Conservation (phyloP, 2,113 vertebrate species). For the Eublepharis macularius region DNA sequence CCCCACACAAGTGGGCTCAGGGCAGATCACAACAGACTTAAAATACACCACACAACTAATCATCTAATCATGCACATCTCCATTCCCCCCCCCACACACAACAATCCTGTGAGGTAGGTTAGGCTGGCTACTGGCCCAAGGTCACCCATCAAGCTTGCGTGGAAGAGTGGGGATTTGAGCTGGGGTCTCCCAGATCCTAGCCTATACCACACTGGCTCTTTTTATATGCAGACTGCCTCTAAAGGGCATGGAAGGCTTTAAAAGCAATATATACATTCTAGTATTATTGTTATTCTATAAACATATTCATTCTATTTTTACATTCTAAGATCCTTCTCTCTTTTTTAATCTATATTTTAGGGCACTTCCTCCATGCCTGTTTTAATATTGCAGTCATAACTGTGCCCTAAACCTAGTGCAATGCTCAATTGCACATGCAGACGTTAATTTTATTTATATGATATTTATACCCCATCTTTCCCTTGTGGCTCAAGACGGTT, state of each 20-base stretch:
- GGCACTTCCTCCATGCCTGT: neutral
- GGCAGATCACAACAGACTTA: no score
- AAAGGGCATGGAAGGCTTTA: neutral
- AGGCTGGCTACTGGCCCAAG: no score
- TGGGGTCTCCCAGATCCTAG: no score
- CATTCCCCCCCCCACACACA: no score
- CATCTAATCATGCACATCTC: no score
- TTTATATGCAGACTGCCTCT: neutral
- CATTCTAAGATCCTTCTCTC: neutral
- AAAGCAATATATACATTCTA: neutral
- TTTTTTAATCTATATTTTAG: neutral
- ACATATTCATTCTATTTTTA: neutral
- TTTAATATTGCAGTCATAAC: neutral
- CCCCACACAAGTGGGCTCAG: no score
- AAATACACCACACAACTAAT: no score
- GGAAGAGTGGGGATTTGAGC: no score
- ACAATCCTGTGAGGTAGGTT: no score
- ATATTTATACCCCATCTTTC: neutral
- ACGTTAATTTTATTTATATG: neutral
- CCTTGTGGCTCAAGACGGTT: no score
- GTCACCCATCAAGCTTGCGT: no score
- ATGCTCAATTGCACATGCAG: neutral
- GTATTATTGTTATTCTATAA: neutral
- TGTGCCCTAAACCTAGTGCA: neutral
- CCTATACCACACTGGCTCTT: no score